Percentiles rank a stretch among this genome's conserved stretches.
Conservation (phyloP, 2,888 invertebrate species). For the Nineta flava region DNA sequence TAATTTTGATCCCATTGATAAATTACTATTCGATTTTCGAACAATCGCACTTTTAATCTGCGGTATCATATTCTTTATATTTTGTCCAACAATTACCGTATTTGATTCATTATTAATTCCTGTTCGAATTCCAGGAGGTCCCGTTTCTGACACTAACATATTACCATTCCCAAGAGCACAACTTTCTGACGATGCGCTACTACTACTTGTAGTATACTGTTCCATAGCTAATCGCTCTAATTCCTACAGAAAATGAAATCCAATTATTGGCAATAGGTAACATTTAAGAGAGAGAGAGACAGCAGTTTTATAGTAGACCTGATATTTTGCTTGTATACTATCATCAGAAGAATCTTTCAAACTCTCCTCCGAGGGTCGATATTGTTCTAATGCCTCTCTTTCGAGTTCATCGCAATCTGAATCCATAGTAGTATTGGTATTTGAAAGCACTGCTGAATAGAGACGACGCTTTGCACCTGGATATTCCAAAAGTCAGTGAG, state of each 20-base stretch:
- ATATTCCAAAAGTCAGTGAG: no score
- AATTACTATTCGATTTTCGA: not conserved
- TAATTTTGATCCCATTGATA: conserved; percentile 1
- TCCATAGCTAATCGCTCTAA: conserved; percentile 3
- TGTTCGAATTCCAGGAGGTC: not conserved
- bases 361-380: conserved; percentile 1
- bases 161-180: not conserved
- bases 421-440: conserved; percentile 1
- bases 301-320: not conserved
- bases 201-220: conserved; percentile 2
- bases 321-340: conserved; percentile 3
- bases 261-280: not conserved
- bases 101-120: not conserved
- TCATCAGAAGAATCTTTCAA: conserved; percentile 1
- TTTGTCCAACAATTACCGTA: not conserved
- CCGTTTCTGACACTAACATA: not conserved
- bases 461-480: not conserved
- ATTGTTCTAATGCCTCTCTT: conserved; percentile 2
- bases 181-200: not conserved
- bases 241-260: not conserved
- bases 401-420: conserved; percentile 2
- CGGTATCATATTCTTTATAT: not conserved
- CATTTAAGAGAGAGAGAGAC: no score
- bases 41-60: not conserved
- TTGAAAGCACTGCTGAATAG: conserved; percentile 1